Evolutionary conservation across 2,797 vertebrate species (phyloP).

Genomic region (Typhlichthys eigenmanni): DNA sequence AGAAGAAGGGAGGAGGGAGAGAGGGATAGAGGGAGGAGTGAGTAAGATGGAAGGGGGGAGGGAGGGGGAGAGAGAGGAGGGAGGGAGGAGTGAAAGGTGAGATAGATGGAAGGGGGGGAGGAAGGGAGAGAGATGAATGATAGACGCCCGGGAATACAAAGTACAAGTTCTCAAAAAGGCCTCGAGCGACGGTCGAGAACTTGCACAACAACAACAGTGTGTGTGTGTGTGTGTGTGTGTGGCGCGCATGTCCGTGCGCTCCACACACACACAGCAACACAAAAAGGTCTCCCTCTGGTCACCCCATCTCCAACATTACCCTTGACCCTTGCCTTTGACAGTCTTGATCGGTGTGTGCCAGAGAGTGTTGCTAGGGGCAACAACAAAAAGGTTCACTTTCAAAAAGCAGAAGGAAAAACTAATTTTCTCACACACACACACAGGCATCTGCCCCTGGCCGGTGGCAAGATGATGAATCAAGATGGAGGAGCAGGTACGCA

Average conservation of each 20-base stretch:
- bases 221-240: not conserved
- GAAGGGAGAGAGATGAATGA: not conserved
- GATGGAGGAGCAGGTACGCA: slow-evolving; percentile 40
- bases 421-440: slow-evolving; percentile 28
- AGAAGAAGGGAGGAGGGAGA: slow-evolving; percentile 4
- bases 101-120: not conserved
- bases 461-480: slow-evolving; percentile 47
- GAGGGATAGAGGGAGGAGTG: slow-evolving; percentile 48
- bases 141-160: not conserved
- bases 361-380: not conserved
- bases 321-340: slow-evolving; percentile 20
- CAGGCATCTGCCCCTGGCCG: slow-evolving; percentile 48
- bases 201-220: not conserved
- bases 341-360: not conserved
- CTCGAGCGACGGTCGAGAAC: not conserved
- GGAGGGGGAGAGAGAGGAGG: slow-evolving; percentile 30
- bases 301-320: slow-evolving; percentile 9
- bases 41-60: slow-evolving; percentile 37
- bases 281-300: not conserved
- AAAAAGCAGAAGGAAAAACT: not conserved
- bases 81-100: not conserved
- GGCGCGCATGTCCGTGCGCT: not conserved
- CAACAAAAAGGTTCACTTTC: not conserved
- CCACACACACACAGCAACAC: too few species aligned
- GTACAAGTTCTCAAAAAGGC: not conserved